These are phyloP conservation scores for Adelognathus sp. DNA, from an alignment of 2,888 invertebrate genomes.

Conservation along the genomic window DNA sequence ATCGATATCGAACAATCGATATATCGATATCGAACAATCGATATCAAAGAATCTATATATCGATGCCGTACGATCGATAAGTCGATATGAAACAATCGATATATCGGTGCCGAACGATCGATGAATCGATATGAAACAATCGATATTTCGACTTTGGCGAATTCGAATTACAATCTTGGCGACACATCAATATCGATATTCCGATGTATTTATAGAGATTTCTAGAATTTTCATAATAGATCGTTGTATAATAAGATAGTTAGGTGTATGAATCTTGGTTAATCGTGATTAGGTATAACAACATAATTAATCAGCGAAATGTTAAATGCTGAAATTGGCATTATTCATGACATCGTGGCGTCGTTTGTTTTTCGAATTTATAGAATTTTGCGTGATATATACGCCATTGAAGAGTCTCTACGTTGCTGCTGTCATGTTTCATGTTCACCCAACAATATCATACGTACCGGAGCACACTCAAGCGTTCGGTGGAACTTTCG, in stretches of 20 bases:
- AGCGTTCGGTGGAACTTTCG: background rate
- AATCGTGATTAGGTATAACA: background rate
- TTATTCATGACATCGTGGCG: background rate
- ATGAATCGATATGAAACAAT: background rate
- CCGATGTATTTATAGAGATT: background rate
- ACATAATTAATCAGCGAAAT: background rate
- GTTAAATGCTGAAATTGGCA: background rate
- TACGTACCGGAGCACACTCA: conserved; percentile 44
- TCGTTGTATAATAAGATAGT: background rate
- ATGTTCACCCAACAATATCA: background rate
- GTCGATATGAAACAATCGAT: background rate
- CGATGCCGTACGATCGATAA: background rate
- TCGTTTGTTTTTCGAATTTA: background rate
- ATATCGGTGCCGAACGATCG: background rate
- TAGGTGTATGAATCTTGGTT: background rate
- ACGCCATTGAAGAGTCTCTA: background rate
- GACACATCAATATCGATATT: background rate
- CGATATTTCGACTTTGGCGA: no score
- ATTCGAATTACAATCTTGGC: no score
- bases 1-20: background rate
- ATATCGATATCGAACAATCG: background rate
- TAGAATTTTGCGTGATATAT: background rate
- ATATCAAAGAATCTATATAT: background rate
- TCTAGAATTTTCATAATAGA: background rate
- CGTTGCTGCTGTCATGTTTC: background rate